These are phyloP conservation scores for Orchesella flavescens DNA, from an alignment of 2,888 invertebrate genomes.

Conservation along the genomic window DNA sequence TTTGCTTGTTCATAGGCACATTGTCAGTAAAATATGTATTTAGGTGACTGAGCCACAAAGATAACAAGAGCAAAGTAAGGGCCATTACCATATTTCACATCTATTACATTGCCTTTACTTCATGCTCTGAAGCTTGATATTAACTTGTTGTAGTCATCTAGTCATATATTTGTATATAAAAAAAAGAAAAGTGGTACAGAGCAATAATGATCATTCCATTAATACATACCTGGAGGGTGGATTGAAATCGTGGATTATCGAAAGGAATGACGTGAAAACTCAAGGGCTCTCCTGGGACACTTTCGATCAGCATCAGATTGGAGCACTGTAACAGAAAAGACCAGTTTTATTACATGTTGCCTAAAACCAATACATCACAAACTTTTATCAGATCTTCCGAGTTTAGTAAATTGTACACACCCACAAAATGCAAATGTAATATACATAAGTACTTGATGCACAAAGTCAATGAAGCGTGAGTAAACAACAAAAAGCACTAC, in stretches of 20 bases:
- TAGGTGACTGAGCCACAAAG: slow-evolving; percentile 53
- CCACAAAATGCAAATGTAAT: slow-evolving; percentile 37
- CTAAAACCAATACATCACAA: background rate
- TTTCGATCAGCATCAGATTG: slow-evolving; percentile 97
- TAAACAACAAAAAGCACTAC: background rate
- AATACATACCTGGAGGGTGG: slow-evolving; percentile 83
- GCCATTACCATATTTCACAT: slow-evolving; percentile 5
- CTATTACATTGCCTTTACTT: background rate
- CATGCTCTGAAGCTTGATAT: background rate
- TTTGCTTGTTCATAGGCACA: slow-evolving; percentile 11
- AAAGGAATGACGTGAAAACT: slow-evolving; percentile 98
- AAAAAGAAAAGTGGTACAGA: too few species aligned
- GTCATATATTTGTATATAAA: too few species aligned
- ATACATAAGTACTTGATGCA: background rate
- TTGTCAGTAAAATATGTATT: slow-evolving; percentile 50
- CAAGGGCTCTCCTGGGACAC: slow-evolving; percentile 92
- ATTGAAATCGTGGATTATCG: slow-evolving; percentile 93
- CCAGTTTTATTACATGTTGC: slow-evolving; percentile 72
- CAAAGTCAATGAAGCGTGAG: background rate
- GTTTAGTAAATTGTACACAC: slow-evolving; percentile 38
- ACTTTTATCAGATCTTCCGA: background rate
- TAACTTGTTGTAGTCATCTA: too few species aligned
- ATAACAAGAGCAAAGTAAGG: slow-evolving; percentile 4
- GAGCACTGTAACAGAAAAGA: slow-evolving; percentile 82
- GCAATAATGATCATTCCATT: background rate